phyloP scores from a whole-genome alignment of 2,113 vertebrate species.

The Plecturocebus donacophilus region DNA sequence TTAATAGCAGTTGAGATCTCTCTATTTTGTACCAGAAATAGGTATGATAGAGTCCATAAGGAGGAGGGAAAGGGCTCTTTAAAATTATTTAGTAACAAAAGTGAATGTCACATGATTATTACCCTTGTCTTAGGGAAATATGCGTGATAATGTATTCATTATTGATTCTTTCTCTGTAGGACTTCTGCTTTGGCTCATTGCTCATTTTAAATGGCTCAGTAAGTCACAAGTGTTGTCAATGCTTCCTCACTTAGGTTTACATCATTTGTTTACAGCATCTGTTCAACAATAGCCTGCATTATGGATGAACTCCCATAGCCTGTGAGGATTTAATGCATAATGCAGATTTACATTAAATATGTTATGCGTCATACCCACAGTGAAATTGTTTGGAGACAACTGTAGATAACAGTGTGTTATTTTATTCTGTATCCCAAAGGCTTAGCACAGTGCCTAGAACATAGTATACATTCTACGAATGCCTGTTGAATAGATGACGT shows the following conservation, averaged over 20 bases:
- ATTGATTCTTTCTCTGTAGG: constrained; percentile 81
- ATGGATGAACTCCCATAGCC: constrained; percentile 16
- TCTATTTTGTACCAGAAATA: constrained; percentile 50
- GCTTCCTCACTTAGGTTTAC: constrained; percentile 65
- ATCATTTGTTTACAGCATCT: constrained; percentile 66
- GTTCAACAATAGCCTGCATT: constrained; percentile 46
- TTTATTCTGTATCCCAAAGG: neutral
- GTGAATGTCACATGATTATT: constrained; percentile 76
- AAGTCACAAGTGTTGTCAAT: constrained; percentile 70
- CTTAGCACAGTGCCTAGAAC: neutral
- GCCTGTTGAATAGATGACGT: neutral
- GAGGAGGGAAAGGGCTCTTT: neutral
- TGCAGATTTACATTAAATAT: constrained; percentile 23
- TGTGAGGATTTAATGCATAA: constrained; percentile 50
- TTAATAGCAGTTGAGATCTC: constrained; percentile 51
- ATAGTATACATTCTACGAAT: neutral
- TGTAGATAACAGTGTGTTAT: neutral
- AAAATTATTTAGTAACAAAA: constrained; percentile 71
- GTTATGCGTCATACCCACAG: constrained; percentile 3
- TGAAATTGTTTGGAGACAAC: constrained; percentile 14
- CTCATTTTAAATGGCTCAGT: constrained; percentile 79
- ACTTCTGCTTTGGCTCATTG: constrained; percentile 73
- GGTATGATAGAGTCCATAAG: neutral
- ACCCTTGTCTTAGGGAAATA: constrained; percentile 76
- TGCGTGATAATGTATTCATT: constrained; percentile 78